Evolutionary conservation across 2,113 vertebrate genomes (phyloP), one percentile per base, ranked within the genome.

Genomic region (Centropus unirufus): DNA sequence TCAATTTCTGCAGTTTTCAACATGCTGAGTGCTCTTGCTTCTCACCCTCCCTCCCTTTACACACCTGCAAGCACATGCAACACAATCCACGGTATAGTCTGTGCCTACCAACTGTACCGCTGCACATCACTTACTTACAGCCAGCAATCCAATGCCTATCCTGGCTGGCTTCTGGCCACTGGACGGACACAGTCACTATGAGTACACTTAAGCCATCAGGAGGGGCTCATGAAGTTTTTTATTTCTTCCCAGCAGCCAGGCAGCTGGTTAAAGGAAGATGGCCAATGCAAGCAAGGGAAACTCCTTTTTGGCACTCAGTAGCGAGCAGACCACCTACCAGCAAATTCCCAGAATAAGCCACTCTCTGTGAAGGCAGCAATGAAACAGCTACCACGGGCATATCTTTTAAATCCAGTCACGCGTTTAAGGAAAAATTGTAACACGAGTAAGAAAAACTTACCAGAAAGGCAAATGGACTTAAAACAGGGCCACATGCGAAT

Each of bases 221-320:
- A 92, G 26, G 21, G 29, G 49, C 42, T 91, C 34, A 34, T 42
- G 72, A 42, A 27, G 58, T 78, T 94, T 87, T 79, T 95, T 87
- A 62, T 47, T 77, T 30, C 78, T 79, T 90, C 27, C n/a, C 73
- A 88, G 57, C 55, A 92, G 61, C 23, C 75, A 92, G 78, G 76
- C 40, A 94, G 92, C 51, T 66, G 87, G 82, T 79, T 90, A 83
- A 77, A 88, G 82, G 76, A 93, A 93, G n/a, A 84, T 30, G 15
- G 85, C 87, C 91, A 96, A 59, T 12, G 47, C 81, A 96, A 91
- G 76, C 81, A 95, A 69, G 61, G 58, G 44, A 89, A 94, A 49
- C 26, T 19, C 52, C 54, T 91, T 83, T 3, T 2, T 90, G 73
- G 83, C 85, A 75, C 44, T 83, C 54, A 32, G 9, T 62, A n/a